These are phyloP conservation scores for Zaprionus vittiger DNA, from an alignment of 1,140 invertebrate genomes.

Conservation along the genomic window DNA sequence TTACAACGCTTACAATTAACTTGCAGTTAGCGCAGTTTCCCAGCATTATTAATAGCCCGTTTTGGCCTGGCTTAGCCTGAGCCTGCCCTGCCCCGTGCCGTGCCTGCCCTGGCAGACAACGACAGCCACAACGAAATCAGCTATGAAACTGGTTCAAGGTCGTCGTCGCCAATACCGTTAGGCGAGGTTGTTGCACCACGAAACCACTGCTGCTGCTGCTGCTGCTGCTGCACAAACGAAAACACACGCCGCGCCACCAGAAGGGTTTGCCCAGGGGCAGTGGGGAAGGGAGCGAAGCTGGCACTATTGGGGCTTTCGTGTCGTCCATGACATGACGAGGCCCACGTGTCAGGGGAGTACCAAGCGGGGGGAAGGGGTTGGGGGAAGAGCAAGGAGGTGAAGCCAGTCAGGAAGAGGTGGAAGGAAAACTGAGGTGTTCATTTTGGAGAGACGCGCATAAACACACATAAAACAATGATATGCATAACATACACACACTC, in stretches of 20 bases:
- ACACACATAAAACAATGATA: slow-evolving; percentile 71
- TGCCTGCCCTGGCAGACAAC: slow-evolving; percentile 24
- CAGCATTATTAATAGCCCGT: slow-evolving; percentile 60
- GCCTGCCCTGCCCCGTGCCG: slow-evolving; percentile 3
- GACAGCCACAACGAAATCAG: slow-evolving; percentile 48
- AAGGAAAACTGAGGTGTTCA: slow-evolving; percentile 42
- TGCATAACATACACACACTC: slow-evolving; percentile 51
- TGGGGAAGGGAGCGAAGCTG: neutral
- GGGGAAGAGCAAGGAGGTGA: neutral
- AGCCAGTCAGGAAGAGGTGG: no score
- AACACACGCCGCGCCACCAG: slow-evolving; percentile 14
- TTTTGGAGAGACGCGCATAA: slow-evolving; percentile 73
- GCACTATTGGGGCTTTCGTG: slow-evolving; percentile 59
- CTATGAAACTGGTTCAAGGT: slow-evolving; percentile 81
- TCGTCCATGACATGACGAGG: slow-evolving; percentile 76
- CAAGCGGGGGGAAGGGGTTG: neutral
- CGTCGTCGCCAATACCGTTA: slow-evolving; percentile 42
- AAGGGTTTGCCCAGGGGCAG: neutral
- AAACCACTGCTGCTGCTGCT: no score
- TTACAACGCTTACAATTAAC: slow-evolving; percentile 54
- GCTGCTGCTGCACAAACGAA: slow-evolving; percentile 36
- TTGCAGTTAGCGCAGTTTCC: slow-evolving; percentile 54
- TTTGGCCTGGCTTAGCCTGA: neutral
- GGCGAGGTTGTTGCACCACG: slow-evolving; percentile 79
- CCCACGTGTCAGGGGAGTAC: slow-evolving; percentile 69